Conservation (phyloP, 1,140 invertebrate genomes). For the Drosophila trapezifrons region DNA sequence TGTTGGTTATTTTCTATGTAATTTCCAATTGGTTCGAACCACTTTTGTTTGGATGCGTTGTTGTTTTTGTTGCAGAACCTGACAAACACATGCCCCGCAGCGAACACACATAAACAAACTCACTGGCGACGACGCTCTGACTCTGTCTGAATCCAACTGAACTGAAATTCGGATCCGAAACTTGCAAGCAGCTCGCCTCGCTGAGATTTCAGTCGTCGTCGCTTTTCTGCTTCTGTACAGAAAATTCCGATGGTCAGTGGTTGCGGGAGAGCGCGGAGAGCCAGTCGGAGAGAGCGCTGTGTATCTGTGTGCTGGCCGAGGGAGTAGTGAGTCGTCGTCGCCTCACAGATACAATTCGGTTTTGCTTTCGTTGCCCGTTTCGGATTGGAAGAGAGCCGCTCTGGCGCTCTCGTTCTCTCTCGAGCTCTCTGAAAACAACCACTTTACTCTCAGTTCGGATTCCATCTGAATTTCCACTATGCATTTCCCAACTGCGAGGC, state of each 20-base stretch:
- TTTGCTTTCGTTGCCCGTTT: conserved; percentile 70
- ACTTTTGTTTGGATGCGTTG: conserved; percentile 44
- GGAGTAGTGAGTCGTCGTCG: background rate
- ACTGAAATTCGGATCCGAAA: conserved; percentile 67
- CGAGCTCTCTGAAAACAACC: conserved; percentile 59
- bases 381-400: conserved; percentile 43
- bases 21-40: conserved; percentile 40
- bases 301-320: conserved; percentile 29
- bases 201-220: conserved; percentile 50
- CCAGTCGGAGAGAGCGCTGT: conserved; percentile 1
- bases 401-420: conserved; percentile 5
- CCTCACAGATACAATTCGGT: conserved; percentile 51
- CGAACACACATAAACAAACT: conserved; percentile 79
- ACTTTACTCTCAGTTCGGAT: conserved; percentile 65
- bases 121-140: conserved; percentile 78
- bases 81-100: conserved; percentile 30
- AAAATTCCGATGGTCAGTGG: conserved; percentile 79
- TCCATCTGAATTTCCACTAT: conserved; percentile 58
- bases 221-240: conserved; percentile 59
- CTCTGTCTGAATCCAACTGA: conserved; percentile 78
- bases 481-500: conserved; percentile 50
- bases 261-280: conserved; percentile 40
- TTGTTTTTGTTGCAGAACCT: conserved; percentile 44
- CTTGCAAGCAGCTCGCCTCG: conserved; percentile 50
- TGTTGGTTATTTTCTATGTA: conserved; percentile 10